A percentile compares a stretch with the other conserved stretches of the same genome.
Conservation (phyloP, 2,888 invertebrate genomes). For the Amiota communis region DNA sequence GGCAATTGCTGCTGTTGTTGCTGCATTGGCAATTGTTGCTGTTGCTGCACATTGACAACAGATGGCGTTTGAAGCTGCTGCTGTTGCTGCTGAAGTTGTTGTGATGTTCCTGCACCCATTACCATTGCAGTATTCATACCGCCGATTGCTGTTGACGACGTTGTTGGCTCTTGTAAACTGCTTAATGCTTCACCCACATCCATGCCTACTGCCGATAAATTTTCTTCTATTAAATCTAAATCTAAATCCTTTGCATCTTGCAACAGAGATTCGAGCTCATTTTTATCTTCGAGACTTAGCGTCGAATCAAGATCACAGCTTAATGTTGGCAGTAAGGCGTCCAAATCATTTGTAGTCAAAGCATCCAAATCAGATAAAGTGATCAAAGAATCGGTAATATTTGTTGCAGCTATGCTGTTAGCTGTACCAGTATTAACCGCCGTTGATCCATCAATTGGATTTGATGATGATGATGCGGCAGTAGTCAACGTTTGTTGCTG, state of each 20-base stretch:
- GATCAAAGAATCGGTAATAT: conserved; percentile 62
- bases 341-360: conserved; percentile 76
- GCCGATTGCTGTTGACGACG: conserved; percentile 40
- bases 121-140: conserved; percentile 24
- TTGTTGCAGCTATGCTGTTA: conserved; percentile 30
- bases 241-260: conserved; percentile 72
- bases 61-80: conserved; percentile 44
- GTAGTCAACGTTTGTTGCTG: conserved; percentile 33
- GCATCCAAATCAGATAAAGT: conserved; percentile 70
- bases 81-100: conserved; percentile 39
- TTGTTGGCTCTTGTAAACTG: conserved; percentile 52
- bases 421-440: conserved; percentile 12
- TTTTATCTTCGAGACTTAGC: conserved; percentile 71
- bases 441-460: conserved; percentile 28
- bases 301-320: conserved; percentile 75
- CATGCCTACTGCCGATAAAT: conserved; percentile 73
- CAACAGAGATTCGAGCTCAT: conserved; percentile 70
- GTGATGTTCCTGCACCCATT: conserved; percentile 36
- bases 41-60: conserved; percentile 36
- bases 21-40: conserved; percentile 43
- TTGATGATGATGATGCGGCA: conserved; percentile 32
- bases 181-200: conserved; percentile 60
- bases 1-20: conserved; percentile 40
- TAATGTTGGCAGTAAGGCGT: conserved; percentile 78
- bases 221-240: conserved; percentile 73